Evolutionary conservation across 1,140 invertebrate genomes (phyloP), one percentile per base, ranked within the genome.

Genomic region (Ips nitidus): DNA sequence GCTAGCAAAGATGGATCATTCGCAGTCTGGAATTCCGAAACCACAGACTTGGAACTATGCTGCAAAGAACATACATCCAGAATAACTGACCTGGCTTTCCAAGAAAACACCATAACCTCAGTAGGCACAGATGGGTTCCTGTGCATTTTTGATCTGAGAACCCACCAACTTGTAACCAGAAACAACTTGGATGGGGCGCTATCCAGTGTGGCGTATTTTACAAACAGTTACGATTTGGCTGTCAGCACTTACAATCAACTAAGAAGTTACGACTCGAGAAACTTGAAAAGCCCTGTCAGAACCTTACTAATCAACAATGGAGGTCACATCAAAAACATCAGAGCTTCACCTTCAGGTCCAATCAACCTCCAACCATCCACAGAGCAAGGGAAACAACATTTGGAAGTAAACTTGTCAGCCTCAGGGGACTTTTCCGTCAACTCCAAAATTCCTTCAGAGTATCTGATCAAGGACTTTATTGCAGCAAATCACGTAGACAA

Each of bases 51-150:
- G 7, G 50, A 71, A 22, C 61, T 77, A 41, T 45, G 53, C 2
- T 41, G 41, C 2, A 70, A 71, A 58, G 55, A 71, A 41, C 74
- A 74, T 41, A 58, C 41, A 3, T 66, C 53, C 7, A 63, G 39
- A 39, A 70, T 76, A 41, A 69, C 72, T 2, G 76, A 75, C 61
- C 47, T 76, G 2, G 70, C 67, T 2, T 75, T 78, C 55, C 69
- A 70, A 2, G 73, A 76, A 7, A 71, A 73, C 8, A 50, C 67
- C 6, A 8, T 76, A 6, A 66, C 71, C 6, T 71, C 66, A 40
- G 71, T 78, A 5, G 70, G 74, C 2, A 64, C 58, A 22, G 75
- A 76, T 53, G 67, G 73, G 8, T 71, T 63, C 50, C 64, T 75
- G 36, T 58, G 61, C 6, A 71, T 70, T n/a, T 75, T 73, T 37